A percentile compares a stretch with the other conserved stretches of the same genome.
These are phyloP conservation scores for Hycleus cichorii DNA, from an alignment of 1,140 invertebrate species.

Conservation along the genomic window DNA sequence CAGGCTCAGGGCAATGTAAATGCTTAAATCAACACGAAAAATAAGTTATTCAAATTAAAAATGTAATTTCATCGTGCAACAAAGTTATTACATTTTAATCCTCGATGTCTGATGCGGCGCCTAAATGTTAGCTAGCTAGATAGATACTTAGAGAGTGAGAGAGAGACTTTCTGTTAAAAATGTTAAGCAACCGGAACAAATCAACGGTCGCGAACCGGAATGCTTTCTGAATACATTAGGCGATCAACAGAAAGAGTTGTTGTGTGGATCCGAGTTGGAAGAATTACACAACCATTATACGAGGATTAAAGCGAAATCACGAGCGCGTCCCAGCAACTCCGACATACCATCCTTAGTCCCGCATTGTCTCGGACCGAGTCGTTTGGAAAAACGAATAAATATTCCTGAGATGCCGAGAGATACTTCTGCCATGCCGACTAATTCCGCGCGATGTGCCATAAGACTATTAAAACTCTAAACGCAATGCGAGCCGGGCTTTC, in stretches of 20 bases:
- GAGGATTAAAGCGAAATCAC: constrained; percentile 41
- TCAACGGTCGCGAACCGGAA: constrained; percentile 25
- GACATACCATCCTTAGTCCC: constrained; percentile 27
- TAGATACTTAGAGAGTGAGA: too few species aligned
- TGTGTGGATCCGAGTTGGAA: constrained; percentile 22
- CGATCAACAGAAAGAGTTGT: constrained; percentile 29
- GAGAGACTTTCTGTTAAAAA: constrained; percentile 31
- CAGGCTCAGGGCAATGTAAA: constrained; percentile 43
- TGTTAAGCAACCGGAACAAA: constrained; percentile 40
- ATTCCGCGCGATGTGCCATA: constrained; percentile 36
- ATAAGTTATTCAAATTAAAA: constrained; percentile 61
- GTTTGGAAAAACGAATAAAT: constrained; percentile 43
- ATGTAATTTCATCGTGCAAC: constrained; percentile 49
- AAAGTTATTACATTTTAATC: constrained; percentile 43
- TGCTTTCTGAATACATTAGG: constrained; percentile 31
- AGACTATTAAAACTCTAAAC: constrained; percentile 41
- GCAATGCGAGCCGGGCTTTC: constrained; percentile 36
- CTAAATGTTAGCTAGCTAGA: constrained; percentile 26
- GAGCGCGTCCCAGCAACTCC: constrained; percentile 24
- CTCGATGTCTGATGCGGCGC: constrained; percentile 34
- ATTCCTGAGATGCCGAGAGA: constrained; percentile 30
- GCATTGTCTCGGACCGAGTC: constrained; percentile 41
- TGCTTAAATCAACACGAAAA: constrained; percentile 59
- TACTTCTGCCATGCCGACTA: constrained; percentile 34
- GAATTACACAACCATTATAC: constrained; percentile 42